phyloP scores from a whole-genome alignment of 2,888 invertebrate genomes.

The Calameuta pallipes region DNA sequence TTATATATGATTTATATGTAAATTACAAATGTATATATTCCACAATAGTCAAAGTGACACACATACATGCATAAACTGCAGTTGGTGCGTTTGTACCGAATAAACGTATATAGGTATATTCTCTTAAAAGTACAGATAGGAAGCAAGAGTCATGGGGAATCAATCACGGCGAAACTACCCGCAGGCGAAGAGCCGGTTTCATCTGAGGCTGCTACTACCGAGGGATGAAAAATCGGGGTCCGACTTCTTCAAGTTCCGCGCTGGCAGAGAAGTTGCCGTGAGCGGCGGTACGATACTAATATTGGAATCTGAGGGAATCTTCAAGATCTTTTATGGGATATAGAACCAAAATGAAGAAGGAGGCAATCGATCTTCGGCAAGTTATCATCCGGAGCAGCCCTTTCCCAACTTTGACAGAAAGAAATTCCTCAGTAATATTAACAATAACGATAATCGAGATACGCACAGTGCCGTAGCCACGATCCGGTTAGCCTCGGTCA shows the following conservation, averaged over 20 bases:
- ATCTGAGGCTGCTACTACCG: neutral
- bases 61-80: neutral
- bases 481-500: slow-evolving; percentile 48
- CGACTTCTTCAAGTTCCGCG: neutral
- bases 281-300: neutral
- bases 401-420: slow-evolving; percentile 2
- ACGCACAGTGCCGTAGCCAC: slow-evolving; percentile 36
- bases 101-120: neutral
- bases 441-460: slow-evolving; percentile 46
- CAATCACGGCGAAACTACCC: neutral
- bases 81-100: neutral
- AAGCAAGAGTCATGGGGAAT: neutral
- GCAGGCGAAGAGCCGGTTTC: neutral
- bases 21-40: too few relatives aligned
- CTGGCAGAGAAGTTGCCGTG: neutral
- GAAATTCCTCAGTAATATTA: slow-evolving; percentile 9
- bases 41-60: neutral
- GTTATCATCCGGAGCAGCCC: neutral
- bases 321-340: neutral
- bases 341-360: neutral
- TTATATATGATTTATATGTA: too few relatives aligned
- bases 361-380: neutral
- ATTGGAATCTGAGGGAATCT: neutral
- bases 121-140: neutral
- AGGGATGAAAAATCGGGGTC: neutral